These are phyloP conservation scores for Cryptotermes secundus DNA, from an alignment of 1,140 invertebrate genomes.

Conservation along the genomic window DNA sequence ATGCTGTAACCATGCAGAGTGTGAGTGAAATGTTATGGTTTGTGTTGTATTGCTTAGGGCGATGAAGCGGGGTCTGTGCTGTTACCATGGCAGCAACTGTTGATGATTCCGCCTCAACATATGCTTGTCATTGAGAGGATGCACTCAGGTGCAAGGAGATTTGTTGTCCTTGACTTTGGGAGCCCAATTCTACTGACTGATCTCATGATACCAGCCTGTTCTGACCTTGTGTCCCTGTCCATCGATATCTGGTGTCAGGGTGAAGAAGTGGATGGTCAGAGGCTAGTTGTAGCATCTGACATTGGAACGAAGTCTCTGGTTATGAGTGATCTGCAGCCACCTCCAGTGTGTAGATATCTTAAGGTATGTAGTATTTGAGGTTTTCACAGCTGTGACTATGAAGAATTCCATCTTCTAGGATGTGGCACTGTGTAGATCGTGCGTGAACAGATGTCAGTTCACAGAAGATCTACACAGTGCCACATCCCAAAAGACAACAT, in stretches of 20 bases:
- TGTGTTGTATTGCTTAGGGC: neutral
- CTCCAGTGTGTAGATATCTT: conserved; percentile 82
- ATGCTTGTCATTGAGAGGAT: conserved; percentile 89
- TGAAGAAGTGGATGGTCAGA: conserved; percentile 78
- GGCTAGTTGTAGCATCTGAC: conserved; percentile 82
- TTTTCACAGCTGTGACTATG: too few species aligned
- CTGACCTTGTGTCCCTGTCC: conserved; percentile 80
- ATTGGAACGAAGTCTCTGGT: conserved; percentile 81
- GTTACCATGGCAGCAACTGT: conserved; percentile 71
- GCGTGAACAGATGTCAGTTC: too few species aligned
- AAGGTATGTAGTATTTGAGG: conserved; percentile 77
- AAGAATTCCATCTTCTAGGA: too few species aligned
- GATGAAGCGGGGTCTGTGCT: neutral
- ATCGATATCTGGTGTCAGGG: conserved; percentile 86
- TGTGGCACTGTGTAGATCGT: too few species aligned
- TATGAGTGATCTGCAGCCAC: conserved; percentile 84
- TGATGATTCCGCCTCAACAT: conserved; percentile 75
- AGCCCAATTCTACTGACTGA: conserved; percentile 82
- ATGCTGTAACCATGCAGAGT: too few species aligned
- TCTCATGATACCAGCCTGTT: conserved; percentile 81
- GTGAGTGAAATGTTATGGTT: neutral
- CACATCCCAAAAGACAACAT: too few species aligned
- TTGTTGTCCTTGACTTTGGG: conserved; percentile 89
- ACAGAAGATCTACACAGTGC: too few species aligned
- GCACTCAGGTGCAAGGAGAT: conserved; percentile 79